Conservation (phyloP, 2,797 vertebrate species). For the Cirrhinus mrigala region DNA sequence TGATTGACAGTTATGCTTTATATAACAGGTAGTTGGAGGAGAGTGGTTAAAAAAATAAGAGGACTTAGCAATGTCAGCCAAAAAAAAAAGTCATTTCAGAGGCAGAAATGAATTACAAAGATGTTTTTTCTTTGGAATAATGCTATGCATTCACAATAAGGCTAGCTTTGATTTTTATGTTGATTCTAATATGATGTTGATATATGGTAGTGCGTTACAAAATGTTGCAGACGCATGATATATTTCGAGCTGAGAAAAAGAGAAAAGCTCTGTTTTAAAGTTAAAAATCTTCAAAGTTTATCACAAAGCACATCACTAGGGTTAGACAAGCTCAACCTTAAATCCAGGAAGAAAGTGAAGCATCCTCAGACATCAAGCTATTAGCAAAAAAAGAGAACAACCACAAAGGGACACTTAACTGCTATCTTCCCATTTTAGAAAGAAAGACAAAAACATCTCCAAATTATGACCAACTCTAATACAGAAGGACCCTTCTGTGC, state of each 20-base stretch:
- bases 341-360: conserved; percentile 41
- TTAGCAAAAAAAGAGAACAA: conserved; percentile 34
- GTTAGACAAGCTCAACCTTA: conserved; percentile 39
- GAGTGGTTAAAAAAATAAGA: background rate
- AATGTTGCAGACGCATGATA: background rate
- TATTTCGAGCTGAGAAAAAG: conserved; percentile 5
- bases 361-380: conserved; percentile 35
- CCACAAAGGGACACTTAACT: conserved; percentile 17
- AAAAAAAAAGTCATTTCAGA: background rate
- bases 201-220: background rate
- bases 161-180: background rate
- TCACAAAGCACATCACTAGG: conserved; percentile 18
- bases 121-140: background rate
- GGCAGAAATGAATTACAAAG: background rate
- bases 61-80: background rate
- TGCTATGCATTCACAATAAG: background rate
- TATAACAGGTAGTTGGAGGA: background rate
- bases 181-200: background rate
- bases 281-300: conserved; percentile 18
- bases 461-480: background rate
- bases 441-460: conserved; percentile 33
- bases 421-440: conserved; percentile 20
- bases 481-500: conserved; percentile 17
- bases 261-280: background rate
- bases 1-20: background rate